phyloP scores from a whole-genome alignment of 2,797 vertebrate genomes.

The Mormyrops attenuatus region DNA sequence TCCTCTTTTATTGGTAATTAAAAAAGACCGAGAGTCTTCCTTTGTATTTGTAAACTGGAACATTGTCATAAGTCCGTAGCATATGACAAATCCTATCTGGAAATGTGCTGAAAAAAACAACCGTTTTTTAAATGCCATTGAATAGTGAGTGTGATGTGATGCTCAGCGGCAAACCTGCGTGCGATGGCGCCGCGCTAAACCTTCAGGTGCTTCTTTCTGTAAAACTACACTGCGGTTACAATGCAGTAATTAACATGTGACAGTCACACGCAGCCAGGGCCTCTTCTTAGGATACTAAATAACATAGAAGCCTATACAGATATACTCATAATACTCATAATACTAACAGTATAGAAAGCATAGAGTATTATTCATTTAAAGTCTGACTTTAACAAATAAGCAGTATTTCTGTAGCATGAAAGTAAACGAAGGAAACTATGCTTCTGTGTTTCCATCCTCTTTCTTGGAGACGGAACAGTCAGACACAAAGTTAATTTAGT shows the following conservation, averaged over 20 bases:
- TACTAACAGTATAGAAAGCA: not conserved
- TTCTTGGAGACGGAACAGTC: not conserved
- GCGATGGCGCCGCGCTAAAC: not conserved
- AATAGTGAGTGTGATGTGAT: not conserved
- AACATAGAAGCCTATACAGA: not conserved
- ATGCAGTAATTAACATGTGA: not conserved
- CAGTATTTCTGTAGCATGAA: not conserved
- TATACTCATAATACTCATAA: not conserved
- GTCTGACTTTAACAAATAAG: not conserved
- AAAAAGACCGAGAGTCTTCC: not conserved
- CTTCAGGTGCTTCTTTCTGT: not conserved
- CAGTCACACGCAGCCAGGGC: not conserved
- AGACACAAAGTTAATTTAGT: not conserved
- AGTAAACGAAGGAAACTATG: not conserved
- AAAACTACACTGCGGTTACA: not conserved
- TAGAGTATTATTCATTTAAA: not conserved
- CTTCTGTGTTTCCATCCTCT: not conserved
- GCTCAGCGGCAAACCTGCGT: not conserved
- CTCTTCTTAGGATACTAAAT: not conserved
- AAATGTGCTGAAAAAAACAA: not conserved
- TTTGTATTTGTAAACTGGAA: not conserved
- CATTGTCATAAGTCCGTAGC: not conserved
- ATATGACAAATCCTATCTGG: not conserved
- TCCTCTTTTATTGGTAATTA: conserved; percentile 11
- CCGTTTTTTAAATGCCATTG: not conserved